Conservation (phyloP, 1,140 invertebrate species). For the Samia ricini region DNA sequence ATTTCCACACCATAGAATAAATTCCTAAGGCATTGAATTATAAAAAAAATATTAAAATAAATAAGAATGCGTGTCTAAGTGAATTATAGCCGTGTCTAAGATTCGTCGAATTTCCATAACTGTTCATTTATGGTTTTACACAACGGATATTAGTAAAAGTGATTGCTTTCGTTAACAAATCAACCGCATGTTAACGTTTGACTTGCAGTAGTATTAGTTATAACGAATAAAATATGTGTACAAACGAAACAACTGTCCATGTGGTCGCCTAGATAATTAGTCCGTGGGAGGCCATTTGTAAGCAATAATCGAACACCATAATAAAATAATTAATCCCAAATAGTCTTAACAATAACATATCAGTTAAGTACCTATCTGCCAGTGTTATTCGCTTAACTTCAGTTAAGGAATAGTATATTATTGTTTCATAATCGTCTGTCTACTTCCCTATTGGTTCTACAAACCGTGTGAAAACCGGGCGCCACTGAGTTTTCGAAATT, state of each 20-base stretch:
- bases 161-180: neutral
- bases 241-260: slow-evolving; percentile 26
- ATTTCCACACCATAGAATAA: too few relatives aligned
- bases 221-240: slow-evolving; percentile 3
- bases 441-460: neutral
- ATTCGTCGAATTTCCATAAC: too few relatives aligned
- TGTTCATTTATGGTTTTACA: neutral
- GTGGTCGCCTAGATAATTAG: slow-evolving; percentile 23
- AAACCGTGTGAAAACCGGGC: too few relatives aligned
- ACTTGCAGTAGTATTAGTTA: neutral
- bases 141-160: neutral
- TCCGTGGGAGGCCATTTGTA: slow-evolving; percentile 41
- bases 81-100: neutral
- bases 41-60: too few relatives aligned
- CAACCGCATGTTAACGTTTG: neutral
- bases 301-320: slow-evolving; percentile 42
- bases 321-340: slow-evolving; percentile 35
- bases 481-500: too few relatives aligned
- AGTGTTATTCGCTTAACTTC: neutral
- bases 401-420: neutral
- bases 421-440: neutral
- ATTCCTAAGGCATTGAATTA: too few relatives aligned
- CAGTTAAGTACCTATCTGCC: neutral
- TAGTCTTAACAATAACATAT: neutral
- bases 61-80: too few relatives aligned